Evolutionary conservation across 2,797 vertebrate genomes (phyloP).

Genomic region (Ctenopoma kingsleyae): DNA sequence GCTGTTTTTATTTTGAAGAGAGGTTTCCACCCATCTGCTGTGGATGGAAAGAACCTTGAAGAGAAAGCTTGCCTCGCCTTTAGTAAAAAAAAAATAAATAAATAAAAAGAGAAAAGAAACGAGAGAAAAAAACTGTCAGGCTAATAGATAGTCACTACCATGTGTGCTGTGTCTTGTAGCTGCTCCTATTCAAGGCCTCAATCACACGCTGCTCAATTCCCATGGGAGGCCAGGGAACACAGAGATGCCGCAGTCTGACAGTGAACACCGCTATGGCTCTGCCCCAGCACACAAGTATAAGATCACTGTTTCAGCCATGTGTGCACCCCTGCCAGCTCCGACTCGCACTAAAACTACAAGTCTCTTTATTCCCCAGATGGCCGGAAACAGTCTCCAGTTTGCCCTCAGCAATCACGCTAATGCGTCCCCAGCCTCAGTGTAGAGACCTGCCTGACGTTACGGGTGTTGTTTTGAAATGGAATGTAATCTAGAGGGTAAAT

Average conservation of each 20-base stretch:
- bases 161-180: conserved; percentile 52
- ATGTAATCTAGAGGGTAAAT: conserved; percentile 75
- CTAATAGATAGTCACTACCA: conserved; percentile 72
- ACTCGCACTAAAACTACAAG: conserved; percentile 64
- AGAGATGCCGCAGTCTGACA: conserved; percentile 69
- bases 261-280: conserved; percentile 59
- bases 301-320: conserved; percentile 63
- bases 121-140: conserved; percentile 52
- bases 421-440: conserved; percentile 55
- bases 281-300: conserved; percentile 61
- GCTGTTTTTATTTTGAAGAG: conserved; percentile 68
- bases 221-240: conserved; percentile 54
- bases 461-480: conserved; percentile 69
- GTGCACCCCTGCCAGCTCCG: conserved; percentile 64
- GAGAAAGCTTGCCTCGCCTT: conserved; percentile 62
- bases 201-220: conserved; percentile 69
- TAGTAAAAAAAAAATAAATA: conserved; percentile 49
- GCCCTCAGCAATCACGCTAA: conserved; percentile 71
- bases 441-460: conserved; percentile 52
- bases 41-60: conserved; percentile 70
- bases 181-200: conserved; percentile 76
- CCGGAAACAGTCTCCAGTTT: conserved; percentile 55
- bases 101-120: conserved; percentile 37
- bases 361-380: conserved; percentile 67
- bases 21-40: conserved; percentile 73